Evolutionary conservation across 2,888 invertebrate species (phyloP).

Genomic region (Dorcus hopei): DNA sequence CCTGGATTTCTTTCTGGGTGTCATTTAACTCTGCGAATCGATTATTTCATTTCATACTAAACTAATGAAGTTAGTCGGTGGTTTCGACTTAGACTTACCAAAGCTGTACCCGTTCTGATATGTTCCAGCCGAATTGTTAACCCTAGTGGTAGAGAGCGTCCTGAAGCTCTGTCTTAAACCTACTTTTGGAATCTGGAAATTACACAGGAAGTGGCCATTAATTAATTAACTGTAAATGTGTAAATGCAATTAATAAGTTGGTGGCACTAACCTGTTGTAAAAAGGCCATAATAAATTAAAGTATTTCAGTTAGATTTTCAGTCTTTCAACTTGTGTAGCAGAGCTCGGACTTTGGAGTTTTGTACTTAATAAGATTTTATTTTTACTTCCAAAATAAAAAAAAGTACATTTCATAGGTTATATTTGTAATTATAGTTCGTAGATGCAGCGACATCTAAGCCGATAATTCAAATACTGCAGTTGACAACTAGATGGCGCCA

Average conservation of each 20-base stretch:
- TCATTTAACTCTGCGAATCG: slow-evolving; percentile 64
- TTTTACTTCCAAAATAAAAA: no score
- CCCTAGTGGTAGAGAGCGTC: background rate
- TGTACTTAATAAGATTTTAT: no score
- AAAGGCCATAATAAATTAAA: background rate
- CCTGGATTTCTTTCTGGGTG: slow-evolving; percentile 75
- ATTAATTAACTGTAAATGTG: background rate
- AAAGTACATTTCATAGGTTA: no score
- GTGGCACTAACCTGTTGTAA: background rate
- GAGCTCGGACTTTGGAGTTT: no score
- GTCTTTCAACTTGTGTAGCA: no score
- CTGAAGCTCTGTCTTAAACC: background rate
- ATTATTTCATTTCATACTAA: slow-evolving; percentile 73
- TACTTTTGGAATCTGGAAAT: background rate
- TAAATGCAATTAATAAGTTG: background rate
- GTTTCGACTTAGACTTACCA: slow-evolving; percentile 8
- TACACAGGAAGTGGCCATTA: background rate
- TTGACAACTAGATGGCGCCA: no score
- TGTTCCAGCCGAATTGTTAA: background rate
- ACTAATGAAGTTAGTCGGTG: slow-evolving; percentile 46
- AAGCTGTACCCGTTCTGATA: slow-evolving; percentile 30
- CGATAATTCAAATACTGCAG: no score
- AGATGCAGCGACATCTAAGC: no score
- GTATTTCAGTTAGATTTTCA: no score
- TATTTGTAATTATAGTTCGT: no score